phyloP scores from a whole-genome alignment of 2,797 vertebrate species.

The Labeo calbasu region DNA sequence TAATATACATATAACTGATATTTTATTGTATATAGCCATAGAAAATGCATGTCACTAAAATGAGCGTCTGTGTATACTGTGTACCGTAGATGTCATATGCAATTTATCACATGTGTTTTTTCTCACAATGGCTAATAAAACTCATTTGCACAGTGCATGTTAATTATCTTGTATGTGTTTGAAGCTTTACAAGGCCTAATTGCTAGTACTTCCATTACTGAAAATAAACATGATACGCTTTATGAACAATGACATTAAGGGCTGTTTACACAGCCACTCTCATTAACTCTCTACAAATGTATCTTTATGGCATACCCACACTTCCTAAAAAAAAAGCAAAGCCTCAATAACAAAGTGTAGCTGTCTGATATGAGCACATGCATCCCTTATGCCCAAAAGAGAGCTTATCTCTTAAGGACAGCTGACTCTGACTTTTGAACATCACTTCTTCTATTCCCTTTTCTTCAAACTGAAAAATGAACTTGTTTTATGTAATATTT shows the following conservation, averaged over 20 bases:
- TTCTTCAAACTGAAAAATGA: background rate
- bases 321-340: conserved; percentile 32
- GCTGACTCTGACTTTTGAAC: conserved; percentile 6
- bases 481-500: background rate
- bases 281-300: conserved; percentile 4
- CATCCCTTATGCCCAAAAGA: conserved; percentile 22
- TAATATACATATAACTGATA: background rate
- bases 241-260: conserved; percentile 8
- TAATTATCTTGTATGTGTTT: background rate
- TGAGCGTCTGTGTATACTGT: background rate
- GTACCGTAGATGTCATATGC: background rate
- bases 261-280: background rate
- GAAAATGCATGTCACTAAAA: background rate
- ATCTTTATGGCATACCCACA: conserved; percentile 29
- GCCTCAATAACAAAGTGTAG: conserved; percentile 21
- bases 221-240: conserved; percentile 17
- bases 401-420: conserved; percentile 38
- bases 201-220: background rate
- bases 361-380: conserved; percentile 46
- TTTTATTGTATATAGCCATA: background rate
- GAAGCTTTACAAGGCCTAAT: background rate
- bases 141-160: background rate
- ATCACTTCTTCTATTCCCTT: background rate
- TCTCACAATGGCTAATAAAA: background rate
- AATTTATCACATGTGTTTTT: conserved; percentile 10